These are phyloP conservation scores for Labeo catla DNA, from an alignment of 2,113 vertebrate species.

Conservation along the genomic window DNA sequence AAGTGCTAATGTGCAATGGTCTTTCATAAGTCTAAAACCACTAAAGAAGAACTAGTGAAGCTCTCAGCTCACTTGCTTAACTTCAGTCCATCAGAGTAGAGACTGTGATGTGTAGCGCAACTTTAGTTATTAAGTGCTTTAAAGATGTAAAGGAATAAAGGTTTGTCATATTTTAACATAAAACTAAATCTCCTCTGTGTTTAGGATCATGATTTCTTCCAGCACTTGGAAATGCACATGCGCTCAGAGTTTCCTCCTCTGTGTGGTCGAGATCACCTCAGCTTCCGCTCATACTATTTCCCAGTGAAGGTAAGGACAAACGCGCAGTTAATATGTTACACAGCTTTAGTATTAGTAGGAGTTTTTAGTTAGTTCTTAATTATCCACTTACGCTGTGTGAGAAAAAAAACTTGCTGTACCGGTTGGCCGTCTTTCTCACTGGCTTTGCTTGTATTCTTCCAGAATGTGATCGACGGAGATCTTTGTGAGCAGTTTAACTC, in stretches of 20 bases:
- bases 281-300: constrained; percentile 98
- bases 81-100: neutral
- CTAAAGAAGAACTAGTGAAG: neutral
- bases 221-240: constrained; percentile 98
- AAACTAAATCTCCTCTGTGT: constrained; percentile 13
- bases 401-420: neutral
- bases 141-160: neutral
- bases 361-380: neutral
- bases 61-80: neutral
- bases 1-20: neutral
- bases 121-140: neutral
- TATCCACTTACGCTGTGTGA: neutral
- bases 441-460: constrained; percentile 30
- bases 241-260: constrained; percentile 95
- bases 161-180: neutral
- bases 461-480: constrained; percentile 99
- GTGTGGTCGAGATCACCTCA: constrained; percentile 96
- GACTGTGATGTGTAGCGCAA: neutral
- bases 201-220: constrained; percentile 98
- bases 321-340: neutral
- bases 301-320: constrained; percentile 88
- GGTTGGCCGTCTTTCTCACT: neutral
- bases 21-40: constrained; percentile 6
- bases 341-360: neutral
- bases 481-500: constrained; percentile 99